Percentiles rank a stretch among this genome's conserved stretches.
Conservation (phyloP, 92 coral and sea anemone species). For the Parazoanthus swiftii region DNA sequence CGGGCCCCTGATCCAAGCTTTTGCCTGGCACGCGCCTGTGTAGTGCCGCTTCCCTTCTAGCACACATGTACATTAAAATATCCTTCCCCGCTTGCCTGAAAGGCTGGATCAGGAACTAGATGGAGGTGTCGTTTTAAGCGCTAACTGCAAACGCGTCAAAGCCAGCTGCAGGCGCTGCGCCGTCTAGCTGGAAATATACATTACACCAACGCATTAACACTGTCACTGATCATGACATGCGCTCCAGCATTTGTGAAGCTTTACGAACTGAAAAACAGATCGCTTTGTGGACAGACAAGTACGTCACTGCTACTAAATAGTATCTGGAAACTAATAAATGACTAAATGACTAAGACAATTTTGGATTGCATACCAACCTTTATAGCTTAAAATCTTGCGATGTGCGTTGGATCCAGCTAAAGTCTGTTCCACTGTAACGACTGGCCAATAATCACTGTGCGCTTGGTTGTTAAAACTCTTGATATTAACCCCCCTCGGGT, state of each 20-base stretch:
- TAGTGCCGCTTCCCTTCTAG: too few relatives aligned
- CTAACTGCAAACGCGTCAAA: too few relatives aligned
- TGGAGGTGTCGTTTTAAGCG: neutral
- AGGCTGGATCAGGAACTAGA: neutral
- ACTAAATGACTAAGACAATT: neutral
- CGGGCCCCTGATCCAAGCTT: too few relatives aligned
- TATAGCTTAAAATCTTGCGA: neutral
- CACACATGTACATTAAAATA: neutral
- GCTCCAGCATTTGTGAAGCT: neutral
- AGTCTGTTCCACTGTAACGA: neutral
- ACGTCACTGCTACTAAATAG: neutral
- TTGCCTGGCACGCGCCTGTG: too few relatives aligned
- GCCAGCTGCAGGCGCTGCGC: neutral
- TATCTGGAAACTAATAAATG: neutral
- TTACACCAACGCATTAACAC: neutral
- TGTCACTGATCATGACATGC: neutral
- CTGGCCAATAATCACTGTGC: neutral
- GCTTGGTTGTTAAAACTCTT: neutral
- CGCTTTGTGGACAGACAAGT: neutral
- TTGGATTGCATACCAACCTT: neutral
- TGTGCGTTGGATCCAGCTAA: neutral
- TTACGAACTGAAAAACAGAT: neutral
- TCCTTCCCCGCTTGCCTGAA: neutral
- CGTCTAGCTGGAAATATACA: neutral
- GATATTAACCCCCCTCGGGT: neutral